phyloP scores from a whole-genome alignment of 2,113 vertebrate species.

The Lagopus leucura region DNA sequence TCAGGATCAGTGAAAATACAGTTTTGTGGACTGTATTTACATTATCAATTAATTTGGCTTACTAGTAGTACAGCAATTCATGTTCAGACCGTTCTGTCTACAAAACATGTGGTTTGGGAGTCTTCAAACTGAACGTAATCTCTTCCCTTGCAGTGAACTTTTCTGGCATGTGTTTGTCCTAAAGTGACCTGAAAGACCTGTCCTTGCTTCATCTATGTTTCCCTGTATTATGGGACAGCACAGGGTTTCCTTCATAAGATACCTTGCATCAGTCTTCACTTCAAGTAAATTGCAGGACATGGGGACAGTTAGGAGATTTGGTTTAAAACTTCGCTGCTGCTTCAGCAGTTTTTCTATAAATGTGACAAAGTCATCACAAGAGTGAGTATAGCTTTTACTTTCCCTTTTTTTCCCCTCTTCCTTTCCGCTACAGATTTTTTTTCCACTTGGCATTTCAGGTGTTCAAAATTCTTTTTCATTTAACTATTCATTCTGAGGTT shows the following conservation, averaged over 20 bases:
- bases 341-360: neutral
- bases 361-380: neutral
- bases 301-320: neutral
- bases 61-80: slow-evolving; percentile 25
- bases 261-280: neutral
- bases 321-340: neutral
- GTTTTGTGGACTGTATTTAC: slow-evolving; percentile 38
- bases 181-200: neutral
- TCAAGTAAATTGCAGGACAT: neutral
- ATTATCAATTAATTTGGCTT: slow-evolving; percentile 45
- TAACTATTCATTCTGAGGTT: neutral
- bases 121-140: neutral
- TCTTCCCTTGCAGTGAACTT: neutral
- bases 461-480: neutral
- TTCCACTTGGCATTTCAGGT: neutral
- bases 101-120: neutral
- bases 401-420: neutral
- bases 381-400: neutral
- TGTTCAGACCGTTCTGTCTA: slow-evolving; percentile 50
- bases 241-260: neutral
- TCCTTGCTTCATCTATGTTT: neutral
- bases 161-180: neutral
- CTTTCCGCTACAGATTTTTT: neutral
- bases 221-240: neutral
- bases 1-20: slow-evolving; percentile 5